These are phyloP conservation scores for Drosophila tanythrix DNA, from an alignment of 2,888 invertebrate genomes.

Conservation along the genomic window DNA sequence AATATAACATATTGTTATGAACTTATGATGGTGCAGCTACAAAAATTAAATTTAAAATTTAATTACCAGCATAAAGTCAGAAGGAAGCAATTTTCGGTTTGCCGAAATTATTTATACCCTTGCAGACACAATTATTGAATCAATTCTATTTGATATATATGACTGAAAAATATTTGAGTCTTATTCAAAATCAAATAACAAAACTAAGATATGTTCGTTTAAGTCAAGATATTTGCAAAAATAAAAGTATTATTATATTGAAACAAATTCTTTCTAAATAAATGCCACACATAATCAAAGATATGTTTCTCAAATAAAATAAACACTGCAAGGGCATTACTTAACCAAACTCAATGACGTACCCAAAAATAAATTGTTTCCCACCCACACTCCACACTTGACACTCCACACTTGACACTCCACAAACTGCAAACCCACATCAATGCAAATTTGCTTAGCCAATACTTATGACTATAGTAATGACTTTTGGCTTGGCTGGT, in stretches of 20 bases:
- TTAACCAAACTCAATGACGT: neutral
- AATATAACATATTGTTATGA: constrained; percentile 17
- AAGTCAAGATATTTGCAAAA: neutral
- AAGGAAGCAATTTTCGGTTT: neutral
- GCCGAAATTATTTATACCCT: neutral
- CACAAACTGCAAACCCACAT: constrained; percentile 28
- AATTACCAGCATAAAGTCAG: neutral
- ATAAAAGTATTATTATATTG: neutral
- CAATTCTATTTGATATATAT: neutral
- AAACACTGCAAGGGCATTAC: constrained; percentile 6
- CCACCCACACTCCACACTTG: neutral
- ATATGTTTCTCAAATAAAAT: neutral
- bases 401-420: neutral
- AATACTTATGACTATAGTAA: constrained; percentile 54
- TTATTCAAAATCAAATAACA: neutral
- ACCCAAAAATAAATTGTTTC: constrained; percentile 18
- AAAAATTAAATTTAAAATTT: neutral
- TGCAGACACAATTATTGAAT: neutral
- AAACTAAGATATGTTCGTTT: neutral
- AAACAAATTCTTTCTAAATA: neutral
- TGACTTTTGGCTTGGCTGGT: constrained; percentile 54
- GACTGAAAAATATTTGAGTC: neutral
- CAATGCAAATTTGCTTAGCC: constrained; percentile 52
- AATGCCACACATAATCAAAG: neutral
- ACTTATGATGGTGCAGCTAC: constrained; percentile 27